Evolutionary conservation across 2,797 vertebrate genomes (phyloP), one percentile per base, ranked within the genome.

Genomic region (Manis crassicaudata): DNA sequence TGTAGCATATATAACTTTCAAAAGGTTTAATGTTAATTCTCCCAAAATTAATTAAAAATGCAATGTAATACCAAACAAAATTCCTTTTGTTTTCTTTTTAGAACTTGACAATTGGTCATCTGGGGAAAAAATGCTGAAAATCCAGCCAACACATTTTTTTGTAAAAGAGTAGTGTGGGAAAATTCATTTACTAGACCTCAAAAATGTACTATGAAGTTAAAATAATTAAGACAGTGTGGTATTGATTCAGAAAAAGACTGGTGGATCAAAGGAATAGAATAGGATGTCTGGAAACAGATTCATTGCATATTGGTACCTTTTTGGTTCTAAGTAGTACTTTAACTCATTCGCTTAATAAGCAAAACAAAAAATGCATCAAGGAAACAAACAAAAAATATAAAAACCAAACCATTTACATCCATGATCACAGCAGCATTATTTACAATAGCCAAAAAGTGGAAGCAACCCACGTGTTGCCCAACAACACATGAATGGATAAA

Each of bases 41-140:
- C 17, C 32, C n/a, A 3, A 87, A 90, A 67, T 79, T 88, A 92
- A 70, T 62, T 20, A 50, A 94, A 86, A 83, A 25, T 79, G 6
- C 50, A 90, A 54, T 56, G 68, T 56, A 92, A 68, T 25, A 60
- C 20, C 27, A 58, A 94, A 87, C 37, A 83, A 77, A 89, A 94
- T 58, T 81, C 27, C 54, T 54, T 82, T 58, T 65, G 17, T 88
- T 93, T 90, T 80, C 50, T 84, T 91, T 96, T 95, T 32, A 83
- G 90, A 90, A 84, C 4, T 35, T 90, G 43, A 88, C 46, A 93
- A 35, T 56, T 87, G 65, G 91, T 91, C 65, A 75, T 90, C 25
- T 56, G 58, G n/a, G 20, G 5, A 40, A 76, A 84, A 94, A 75
- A 72, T 80, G 27, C 35, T 84, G 54, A 93, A 77, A 88, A 67